phyloP scores from a whole-genome alignment of 2,797 vertebrate genomes.

The Acipenser oxyrinchus region DNA sequence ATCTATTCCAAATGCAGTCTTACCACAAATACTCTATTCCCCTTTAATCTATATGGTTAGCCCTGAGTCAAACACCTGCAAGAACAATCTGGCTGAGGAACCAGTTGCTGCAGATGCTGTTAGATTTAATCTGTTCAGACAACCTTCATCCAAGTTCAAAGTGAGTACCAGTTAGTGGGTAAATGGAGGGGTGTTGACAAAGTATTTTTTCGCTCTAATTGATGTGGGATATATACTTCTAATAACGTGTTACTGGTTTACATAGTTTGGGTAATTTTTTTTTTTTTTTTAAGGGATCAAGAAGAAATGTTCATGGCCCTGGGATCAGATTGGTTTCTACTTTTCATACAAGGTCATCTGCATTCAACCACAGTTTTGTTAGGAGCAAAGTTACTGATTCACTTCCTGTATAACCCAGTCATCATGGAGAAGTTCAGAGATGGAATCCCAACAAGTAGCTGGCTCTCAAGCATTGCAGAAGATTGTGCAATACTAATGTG shows the following conservation, averaged over 20 bases:
- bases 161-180: constrained; percentile 59
- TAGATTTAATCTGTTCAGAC: constrained; percentile 62
- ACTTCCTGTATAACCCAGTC: constrained; percentile 57
- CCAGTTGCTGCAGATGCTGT: constrained; percentile 73
- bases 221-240: neutral
- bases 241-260: neutral
- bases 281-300: constrained; percentile 50
- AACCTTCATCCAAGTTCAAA: constrained; percentile 56
- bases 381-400: constrained; percentile 65
- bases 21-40: constrained; percentile 19
- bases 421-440: constrained; percentile 71
- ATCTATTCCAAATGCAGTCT: too few relatives aligned
- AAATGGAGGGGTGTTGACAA: constrained; percentile 16
- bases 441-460: constrained; percentile 56
- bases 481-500: constrained; percentile 59
- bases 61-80: constrained; percentile 66
- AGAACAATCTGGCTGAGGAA: constrained; percentile 82
- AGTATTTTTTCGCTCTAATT: too few relatives aligned
- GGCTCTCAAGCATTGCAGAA: constrained; percentile 54
- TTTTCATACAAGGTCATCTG: constrained; percentile 75
- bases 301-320: constrained; percentile 61
- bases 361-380: constrained; percentile 72
- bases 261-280: too few relatives aligned
- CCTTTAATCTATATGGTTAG: constrained; percentile 50
- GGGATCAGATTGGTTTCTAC: constrained; percentile 86